Evolutionary conservation across 2,888 invertebrate genomes (phyloP), one percentile per base, ranked within the genome.

Genomic region (Nasonia oneida): DNA sequence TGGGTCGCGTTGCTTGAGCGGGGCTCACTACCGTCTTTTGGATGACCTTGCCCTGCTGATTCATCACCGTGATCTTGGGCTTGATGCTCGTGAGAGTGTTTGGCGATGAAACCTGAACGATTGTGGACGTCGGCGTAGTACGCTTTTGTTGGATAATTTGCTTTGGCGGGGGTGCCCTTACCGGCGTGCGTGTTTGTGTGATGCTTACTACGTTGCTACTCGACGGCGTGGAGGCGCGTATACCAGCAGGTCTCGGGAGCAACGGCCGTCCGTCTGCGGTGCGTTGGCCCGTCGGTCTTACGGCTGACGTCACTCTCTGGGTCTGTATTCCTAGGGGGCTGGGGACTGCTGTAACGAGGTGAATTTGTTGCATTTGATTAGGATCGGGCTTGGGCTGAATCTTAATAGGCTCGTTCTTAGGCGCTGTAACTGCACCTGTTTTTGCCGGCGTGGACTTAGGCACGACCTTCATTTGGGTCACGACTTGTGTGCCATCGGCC

Each of bases 351-450:
- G 93, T 91, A 33, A 93, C 92, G 15, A 93, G 91, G 87, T 93
- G 93, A 87, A 93, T 93, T 89, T 93, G 93, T 83, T 91, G 93
- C 75, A 92, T 81, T 83, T 92, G 91, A 87, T 87, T 89, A 73
- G 91, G 92, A 85, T 93, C 93, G n/a, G 93, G 93, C 84, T 93
- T 93, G 15, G 93, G 93, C 79, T 93, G 93, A 83, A 93, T 93
- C 87, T 93, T 93, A 67, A 93, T 90, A 14, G 93, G 93, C 82
- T 93, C 93, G 29, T 83, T 89, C 88, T 93, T 93, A 70, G 91
- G 90, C 70, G 89, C 84, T 76, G 86, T 85, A 79, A 87, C 88
- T 42, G 86, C 83, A 61, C 87, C 87, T 81, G 87, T 53, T 88
- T 89, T 88, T 75, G 89, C 84, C 10, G 90, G 88, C 33, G 89